phyloP scores from a whole-genome alignment of 1,140 invertebrate species.

The Ceratina japonica region DNA sequence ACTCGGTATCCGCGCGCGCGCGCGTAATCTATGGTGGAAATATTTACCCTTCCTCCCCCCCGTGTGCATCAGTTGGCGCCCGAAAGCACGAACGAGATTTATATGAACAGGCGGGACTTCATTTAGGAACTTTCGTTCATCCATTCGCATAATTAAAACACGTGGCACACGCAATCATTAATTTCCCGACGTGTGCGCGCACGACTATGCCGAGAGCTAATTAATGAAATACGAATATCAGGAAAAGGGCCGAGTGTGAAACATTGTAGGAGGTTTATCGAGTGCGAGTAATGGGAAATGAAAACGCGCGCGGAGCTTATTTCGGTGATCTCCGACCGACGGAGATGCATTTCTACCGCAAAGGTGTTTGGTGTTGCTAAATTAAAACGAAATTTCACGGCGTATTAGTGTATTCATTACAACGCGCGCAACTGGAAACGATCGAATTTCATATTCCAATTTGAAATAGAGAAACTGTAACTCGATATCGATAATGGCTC shows the following conservation, averaged over 20 bases:
- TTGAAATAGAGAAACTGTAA: conserved; percentile 4
- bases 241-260: too few relatives aligned
- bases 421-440: conserved; percentile 18
- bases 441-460: conserved; percentile 32
- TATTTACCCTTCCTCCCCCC: conserved; percentile 14
- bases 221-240: not conserved
- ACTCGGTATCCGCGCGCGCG: conserved; percentile 11
- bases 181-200: not conserved
- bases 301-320: too few relatives aligned
- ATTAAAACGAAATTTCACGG: conserved; percentile 1
- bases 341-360: not conserved
- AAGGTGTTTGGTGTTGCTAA: too few relatives aligned
- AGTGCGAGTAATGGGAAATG: not conserved
- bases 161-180: not conserved
- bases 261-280: not conserved
- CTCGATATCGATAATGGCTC: conserved; percentile 33
- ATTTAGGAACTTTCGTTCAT: conserved; percentile 22
- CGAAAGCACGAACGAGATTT: conserved; percentile 32
- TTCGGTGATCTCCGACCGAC: not conserved
- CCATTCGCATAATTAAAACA: conserved; percentile 19
- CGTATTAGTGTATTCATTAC: conserved; percentile 1
- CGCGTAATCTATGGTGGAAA: conserved; percentile 29
- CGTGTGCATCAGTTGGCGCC: not conserved
- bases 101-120: conserved; percentile 15
- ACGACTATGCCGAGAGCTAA: too few relatives aligned